Evolutionary conservation across 2,797 vertebrate genomes (phyloP).

Genomic region (Sebastolobus alascanus): DNA sequence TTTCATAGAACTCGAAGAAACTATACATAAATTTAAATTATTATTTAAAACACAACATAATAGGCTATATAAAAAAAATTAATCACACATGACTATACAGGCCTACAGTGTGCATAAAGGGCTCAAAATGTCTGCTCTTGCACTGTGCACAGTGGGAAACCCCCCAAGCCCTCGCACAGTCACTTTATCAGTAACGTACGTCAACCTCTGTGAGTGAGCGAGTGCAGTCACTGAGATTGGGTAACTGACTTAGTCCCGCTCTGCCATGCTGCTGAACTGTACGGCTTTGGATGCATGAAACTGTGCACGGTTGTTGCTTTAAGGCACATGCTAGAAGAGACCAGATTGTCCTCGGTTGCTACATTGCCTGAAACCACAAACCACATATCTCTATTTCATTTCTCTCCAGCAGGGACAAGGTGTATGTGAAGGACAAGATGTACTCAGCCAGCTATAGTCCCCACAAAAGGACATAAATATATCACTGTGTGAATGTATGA

Average conservation of each 20-base stretch:
- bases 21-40: no score
- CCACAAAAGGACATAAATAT: neutral
- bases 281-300: slow-evolving; percentile 10
- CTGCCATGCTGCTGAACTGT: slow-evolving; percentile 16
- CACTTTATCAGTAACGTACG: slow-evolving; percentile 11
- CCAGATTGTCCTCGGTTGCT: slow-evolving; percentile 52
- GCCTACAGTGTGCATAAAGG: slow-evolving; percentile 8
- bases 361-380: slow-evolving; percentile 51
- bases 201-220: slow-evolving; percentile 20
- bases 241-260: slow-evolving; percentile 25
- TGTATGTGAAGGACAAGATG: slow-evolving; percentile 39
- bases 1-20: no score
- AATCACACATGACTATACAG: neutral
- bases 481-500: neutral
- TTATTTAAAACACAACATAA: neutral
- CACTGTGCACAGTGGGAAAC: slow-evolving; percentile 18
- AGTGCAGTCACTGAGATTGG: slow-evolving; percentile 12
- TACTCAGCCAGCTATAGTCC: neutral
- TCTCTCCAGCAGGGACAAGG: slow-evolving; percentile 62
- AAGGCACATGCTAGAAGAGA: slow-evolving; percentile 30
- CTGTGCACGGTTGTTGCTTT: slow-evolving; percentile 36
- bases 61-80: neutral
- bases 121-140: slow-evolving; percentile 11
- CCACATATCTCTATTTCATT: slow-evolving; percentile 53
- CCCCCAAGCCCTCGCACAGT: neutral